These are phyloP conservation scores for Ischnura elegans DNA, from an alignment of 2,888 invertebrate genomes.

Conservation along the genomic window DNA sequence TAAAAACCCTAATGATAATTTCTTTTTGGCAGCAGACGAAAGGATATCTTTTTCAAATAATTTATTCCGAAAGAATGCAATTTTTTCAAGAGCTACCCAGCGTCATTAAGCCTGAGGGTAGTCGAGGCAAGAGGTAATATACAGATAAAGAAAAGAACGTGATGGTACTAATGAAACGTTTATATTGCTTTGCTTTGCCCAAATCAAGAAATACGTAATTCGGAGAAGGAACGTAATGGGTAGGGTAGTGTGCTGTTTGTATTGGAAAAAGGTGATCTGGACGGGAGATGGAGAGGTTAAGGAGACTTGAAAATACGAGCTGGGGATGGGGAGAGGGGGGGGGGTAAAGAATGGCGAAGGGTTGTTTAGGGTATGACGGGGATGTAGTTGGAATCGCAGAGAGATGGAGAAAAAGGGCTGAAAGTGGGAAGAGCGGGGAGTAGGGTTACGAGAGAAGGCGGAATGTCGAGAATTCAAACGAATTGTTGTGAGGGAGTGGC, in stretches of 20 bases:
- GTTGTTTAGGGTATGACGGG: not conserved
- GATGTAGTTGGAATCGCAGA: not conserved
- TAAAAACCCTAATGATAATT: too few species aligned
- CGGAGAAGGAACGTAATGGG: not conserved
- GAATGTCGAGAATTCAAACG: not conserved
- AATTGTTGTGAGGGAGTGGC: not conserved
- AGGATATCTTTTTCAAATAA: too few species aligned
- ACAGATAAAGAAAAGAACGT: too few species aligned
- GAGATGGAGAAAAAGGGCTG: not conserved
- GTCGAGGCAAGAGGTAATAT: too few species aligned
- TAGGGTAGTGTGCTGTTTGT: not conserved
- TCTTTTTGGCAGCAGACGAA: too few species aligned
- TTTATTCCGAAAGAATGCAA: too few species aligned
- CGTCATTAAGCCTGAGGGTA: too few species aligned
- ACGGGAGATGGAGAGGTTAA: not conserved
- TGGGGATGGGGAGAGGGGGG: not conserved
- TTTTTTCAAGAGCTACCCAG: too few species aligned
- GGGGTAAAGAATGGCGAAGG: not conserved
- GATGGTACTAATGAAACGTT: too few species aligned
- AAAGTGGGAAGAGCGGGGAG: not conserved
- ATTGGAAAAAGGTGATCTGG: slow-evolving; percentile 9
- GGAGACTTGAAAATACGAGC: slow-evolving; percentile 18
- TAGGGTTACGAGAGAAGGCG: not conserved
- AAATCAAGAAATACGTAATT: not conserved
- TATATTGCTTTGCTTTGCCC: too few species aligned